Evolutionary conservation across 1,140 invertebrate genomes (phyloP).

Genomic region (Drosophila melanica): DNA sequence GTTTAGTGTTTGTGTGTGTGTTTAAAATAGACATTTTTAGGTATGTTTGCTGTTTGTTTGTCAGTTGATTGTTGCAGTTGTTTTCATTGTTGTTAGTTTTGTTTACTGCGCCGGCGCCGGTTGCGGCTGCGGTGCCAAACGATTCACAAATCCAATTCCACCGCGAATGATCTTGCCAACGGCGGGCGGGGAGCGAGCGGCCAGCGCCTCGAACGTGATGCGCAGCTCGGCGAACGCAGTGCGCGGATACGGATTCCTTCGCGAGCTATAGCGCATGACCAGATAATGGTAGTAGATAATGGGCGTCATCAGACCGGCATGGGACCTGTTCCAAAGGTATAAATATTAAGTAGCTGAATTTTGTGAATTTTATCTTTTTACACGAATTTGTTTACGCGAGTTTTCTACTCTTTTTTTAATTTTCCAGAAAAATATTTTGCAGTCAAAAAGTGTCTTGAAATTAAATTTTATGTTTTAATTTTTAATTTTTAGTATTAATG

Average conservation of each 20-base stretch:
- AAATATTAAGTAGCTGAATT: neutral
- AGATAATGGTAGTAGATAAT: constrained; percentile 98
- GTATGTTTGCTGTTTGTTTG: constrained; percentile 29
- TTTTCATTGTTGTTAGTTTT: constrained; percentile 15
- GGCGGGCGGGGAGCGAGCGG: constrained; percentile 87
- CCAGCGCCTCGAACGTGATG: constrained; percentile 86
- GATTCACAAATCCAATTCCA: constrained; percentile 86
- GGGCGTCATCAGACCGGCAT: constrained; percentile 93
- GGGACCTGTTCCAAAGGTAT: constrained; percentile 87
- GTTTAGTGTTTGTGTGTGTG: constrained; percentile 5
- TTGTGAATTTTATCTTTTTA: too few species aligned
- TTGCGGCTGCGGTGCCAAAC: constrained; percentile 87
- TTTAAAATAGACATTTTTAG: constrained; percentile 40
- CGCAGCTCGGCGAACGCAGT: constrained; percentile 93
- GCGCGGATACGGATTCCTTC: constrained; percentile 97
- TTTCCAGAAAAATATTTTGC: too few species aligned
- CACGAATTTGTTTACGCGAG: too few species aligned
- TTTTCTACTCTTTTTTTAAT: too few species aligned
- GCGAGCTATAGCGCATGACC: constrained; percentile 93
- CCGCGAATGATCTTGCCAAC: constrained; percentile 85
- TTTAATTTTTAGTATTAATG: too few species aligned
- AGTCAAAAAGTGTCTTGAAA: too few species aligned
- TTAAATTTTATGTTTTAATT: too few species aligned
- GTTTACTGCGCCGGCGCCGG: constrained; percentile 64
- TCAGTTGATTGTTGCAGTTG: constrained; percentile 32